These are phyloP conservation scores for Pomatorhinus ruficollis DNA, from an alignment of 2,113 vertebrate species.

Conservation along the genomic window DNA sequence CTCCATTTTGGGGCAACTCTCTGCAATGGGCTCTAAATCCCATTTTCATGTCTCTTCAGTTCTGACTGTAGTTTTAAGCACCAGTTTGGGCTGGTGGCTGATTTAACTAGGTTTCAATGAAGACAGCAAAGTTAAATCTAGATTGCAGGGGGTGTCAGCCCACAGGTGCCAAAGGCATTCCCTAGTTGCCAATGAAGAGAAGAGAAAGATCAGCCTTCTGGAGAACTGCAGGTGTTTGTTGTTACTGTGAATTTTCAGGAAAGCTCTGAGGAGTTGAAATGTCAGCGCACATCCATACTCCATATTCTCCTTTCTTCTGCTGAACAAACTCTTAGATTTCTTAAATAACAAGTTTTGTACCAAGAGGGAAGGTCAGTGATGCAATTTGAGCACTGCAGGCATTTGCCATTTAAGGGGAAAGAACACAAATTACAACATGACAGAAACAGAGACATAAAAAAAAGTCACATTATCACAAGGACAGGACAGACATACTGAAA, in stretches of 20 bases:
- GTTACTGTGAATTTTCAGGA: not conserved
- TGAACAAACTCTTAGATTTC: not conserved
- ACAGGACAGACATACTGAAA: not conserved
- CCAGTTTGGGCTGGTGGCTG: not conserved
- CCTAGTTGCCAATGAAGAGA: not conserved
- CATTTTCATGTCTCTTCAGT: not conserved
- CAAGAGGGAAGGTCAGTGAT: not conserved
- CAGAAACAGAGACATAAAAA: not conserved
- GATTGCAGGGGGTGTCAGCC: not conserved
- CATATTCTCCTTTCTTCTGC: not conserved
- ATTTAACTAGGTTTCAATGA: not conserved
- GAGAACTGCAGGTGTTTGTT: not conserved
- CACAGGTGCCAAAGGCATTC: not conserved
- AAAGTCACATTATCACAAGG: not conserved
- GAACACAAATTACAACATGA: not conserved
- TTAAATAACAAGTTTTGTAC: not conserved
- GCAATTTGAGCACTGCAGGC: not conserved
- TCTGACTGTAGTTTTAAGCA: not conserved
- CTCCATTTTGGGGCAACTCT: not conserved
- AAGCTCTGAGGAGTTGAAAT: constrained; percentile 25
- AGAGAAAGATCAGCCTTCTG: not conserved
- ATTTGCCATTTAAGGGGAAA: not conserved
- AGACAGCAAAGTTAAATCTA: not conserved
- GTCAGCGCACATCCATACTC: not conserved
- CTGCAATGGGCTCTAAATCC: not conserved